A percentile compares a stretch with the other conserved stretches of the same genome.
Evolutionary conservation across 2,888 invertebrate genomes (phyloP).

Genomic region (Drosophila gaucha): DNA sequence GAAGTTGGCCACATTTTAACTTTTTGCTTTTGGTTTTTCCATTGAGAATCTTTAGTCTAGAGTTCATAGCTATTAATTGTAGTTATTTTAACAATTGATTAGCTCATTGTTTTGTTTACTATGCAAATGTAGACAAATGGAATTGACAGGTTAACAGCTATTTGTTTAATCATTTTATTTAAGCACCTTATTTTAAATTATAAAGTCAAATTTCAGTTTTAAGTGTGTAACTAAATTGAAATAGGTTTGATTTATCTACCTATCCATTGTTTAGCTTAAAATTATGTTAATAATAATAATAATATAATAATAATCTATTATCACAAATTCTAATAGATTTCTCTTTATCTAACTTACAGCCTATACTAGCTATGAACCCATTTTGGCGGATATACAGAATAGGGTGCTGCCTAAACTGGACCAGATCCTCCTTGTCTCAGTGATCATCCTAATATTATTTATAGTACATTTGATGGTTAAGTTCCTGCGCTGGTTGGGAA

Average conservation of each 20-base stretch:
- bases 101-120: constrained; percentile 50
- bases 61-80: constrained; percentile 41
- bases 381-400: constrained; percentile 74
- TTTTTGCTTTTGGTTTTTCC: constrained; percentile 25
- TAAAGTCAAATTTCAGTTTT: background rate
- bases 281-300: background rate
- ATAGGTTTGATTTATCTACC: background rate
- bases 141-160: background rate
- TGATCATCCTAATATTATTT: constrained; percentile 71
- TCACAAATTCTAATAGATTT: background rate
- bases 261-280: background rate
- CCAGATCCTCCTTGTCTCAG: constrained; percentile 1
- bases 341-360: constrained; percentile 40
- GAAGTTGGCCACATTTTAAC: background rate
- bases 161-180: constrained; percentile 16
- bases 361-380: constrained; percentile 65
- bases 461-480: constrained; percentile 71
- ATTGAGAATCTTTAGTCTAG: background rate
- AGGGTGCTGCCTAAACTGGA: constrained; percentile 59
- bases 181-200: background rate
- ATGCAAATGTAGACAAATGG: constrained; percentile 17
- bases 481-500: constrained; percentile 70
- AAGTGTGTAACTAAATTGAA: background rate
- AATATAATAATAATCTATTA: background rate
- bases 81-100: constrained; percentile 37